These are phyloP conservation scores for Caenorhabditis imperialis DNA, from an alignment of 2,888 invertebrate species.

Conservation along the genomic window DNA sequence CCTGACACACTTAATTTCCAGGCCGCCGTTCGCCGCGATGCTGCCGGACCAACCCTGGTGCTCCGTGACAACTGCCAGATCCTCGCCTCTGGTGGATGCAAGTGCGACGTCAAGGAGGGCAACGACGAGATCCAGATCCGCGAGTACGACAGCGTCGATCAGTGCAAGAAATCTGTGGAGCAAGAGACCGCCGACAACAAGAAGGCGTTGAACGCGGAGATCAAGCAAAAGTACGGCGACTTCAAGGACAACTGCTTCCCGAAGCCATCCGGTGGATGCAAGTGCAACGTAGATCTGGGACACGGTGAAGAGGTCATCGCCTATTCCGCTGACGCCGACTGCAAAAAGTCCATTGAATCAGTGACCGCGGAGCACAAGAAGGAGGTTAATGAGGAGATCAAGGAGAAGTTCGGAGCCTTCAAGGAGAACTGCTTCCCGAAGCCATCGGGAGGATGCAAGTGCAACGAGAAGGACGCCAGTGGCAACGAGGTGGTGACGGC, in stretches of 20 bases:
- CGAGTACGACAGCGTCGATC: slow-evolving; percentile 58
- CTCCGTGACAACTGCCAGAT: slow-evolving; percentile 54
- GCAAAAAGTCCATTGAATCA: slow-evolving; percentile 62
- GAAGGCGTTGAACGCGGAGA: slow-evolving; percentile 60
- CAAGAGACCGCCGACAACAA: slow-evolving; percentile 64
- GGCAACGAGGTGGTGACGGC: slow-evolving; percentile 72
- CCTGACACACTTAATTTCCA: slow-evolving; percentile 11
- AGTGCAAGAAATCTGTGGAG: slow-evolving; percentile 70
- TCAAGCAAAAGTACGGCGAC: slow-evolving; percentile 66
- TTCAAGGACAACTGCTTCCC: slow-evolving; percentile 74
- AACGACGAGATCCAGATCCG: slow-evolving; percentile 59
- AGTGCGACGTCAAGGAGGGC: slow-evolving; percentile 68
- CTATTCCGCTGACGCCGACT: slow-evolving; percentile 58
- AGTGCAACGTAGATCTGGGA: slow-evolving; percentile 67
- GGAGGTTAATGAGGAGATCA: slow-evolving; percentile 74
- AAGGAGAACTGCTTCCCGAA: slow-evolving; percentile 76
- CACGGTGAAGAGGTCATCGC: slow-evolving; percentile 65
- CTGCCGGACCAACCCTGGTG: slow-evolving; percentile 35
- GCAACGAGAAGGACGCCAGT: slow-evolving; percentile 72
- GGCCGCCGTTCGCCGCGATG: slow-evolving; percentile 54
- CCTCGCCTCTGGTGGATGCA: slow-evolving; percentile 56
- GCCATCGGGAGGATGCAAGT: slow-evolving; percentile 73
- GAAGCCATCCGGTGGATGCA: slow-evolving; percentile 69
- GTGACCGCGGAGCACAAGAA: slow-evolving; percentile 74
- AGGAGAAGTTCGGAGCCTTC: slow-evolving; percentile 71